These are phyloP conservation scores for Pseudotriccus pelzelni DNA, from an alignment of 2,797 vertebrate genomes.

Conservation along the genomic window DNA sequence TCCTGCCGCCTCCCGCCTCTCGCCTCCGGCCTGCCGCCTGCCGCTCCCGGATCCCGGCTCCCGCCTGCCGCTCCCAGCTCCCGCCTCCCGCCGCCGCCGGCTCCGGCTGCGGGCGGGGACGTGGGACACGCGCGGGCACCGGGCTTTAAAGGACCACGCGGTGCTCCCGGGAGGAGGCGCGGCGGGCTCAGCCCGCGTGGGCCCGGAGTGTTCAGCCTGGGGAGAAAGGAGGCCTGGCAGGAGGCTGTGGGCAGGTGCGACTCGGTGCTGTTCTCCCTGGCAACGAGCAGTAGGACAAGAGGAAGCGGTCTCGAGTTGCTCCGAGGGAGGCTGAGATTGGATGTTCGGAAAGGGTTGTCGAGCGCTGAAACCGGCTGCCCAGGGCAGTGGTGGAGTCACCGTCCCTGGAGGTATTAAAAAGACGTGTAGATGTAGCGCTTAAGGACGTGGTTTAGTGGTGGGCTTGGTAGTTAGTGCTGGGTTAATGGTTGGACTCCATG, in stretches of 20 bases:
- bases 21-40: too few species aligned
- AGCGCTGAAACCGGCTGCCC: background rate
- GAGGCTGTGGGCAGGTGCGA: background rate
- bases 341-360: background rate
- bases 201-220: rapidly evolving
- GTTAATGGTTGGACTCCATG: background rate
- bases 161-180: rapidly evolving
- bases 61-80: too few species aligned
- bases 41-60: too few species aligned
- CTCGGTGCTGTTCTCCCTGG: background rate
- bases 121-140: background rate
- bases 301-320: background rate
- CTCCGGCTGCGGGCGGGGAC: too few species aligned
- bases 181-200: too few species aligned
- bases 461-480: background rate
- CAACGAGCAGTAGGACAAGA: rapidly evolving
- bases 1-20: too few species aligned
- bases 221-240: background rate
- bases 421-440: background rate
- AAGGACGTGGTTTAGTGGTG: background rate
- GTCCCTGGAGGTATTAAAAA: background rate
- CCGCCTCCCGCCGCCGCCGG: too few species aligned
- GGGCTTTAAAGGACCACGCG: rapidly evolving
- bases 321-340: background rate
- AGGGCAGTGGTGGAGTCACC: background rate